A percentile compares a stretch with the other conserved stretches of the same genome.
These are phyloP conservation scores for Stegostoma tigrinum DNA, from an alignment of 2,113 vertebrate genomes.

Conservation along the genomic window DNA sequence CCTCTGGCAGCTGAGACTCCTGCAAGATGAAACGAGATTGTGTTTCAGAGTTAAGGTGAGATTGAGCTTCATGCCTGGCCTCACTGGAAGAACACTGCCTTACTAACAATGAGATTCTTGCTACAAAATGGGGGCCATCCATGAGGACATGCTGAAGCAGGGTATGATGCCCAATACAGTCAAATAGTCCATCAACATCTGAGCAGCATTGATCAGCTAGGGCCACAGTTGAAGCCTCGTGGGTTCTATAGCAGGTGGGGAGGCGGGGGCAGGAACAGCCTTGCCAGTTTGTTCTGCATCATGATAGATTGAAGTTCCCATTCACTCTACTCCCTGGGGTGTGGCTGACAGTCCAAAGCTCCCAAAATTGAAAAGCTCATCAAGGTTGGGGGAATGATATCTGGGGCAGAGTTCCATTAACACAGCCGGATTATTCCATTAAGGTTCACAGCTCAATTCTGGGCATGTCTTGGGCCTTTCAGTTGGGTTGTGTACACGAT, in stretches of 20 bases:
- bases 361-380: no score
- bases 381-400: no score
- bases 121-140: background rate
- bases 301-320: background rate
- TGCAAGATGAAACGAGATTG: constrained; percentile 39
- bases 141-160: background rate
- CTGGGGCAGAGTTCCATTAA: background rate
- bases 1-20: constrained; percentile 67
- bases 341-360: no score
- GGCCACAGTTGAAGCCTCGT: background rate
- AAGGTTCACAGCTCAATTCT: background rate
- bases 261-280: background rate
- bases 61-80: background rate
- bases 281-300: background rate
- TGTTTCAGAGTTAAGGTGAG: background rate
- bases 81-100: background rate
- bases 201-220: background rate
- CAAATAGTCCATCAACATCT: background rate
- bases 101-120: background rate
- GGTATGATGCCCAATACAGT: background rate
- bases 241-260: background rate
- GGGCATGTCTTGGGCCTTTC: background rate
- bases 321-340: background rate
- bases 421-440: no score
- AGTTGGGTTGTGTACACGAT: no score